Evolutionary conservation across 2,113 vertebrate genomes (phyloP).

Genomic region (Cyphomyrus plagiostoma): DNA sequence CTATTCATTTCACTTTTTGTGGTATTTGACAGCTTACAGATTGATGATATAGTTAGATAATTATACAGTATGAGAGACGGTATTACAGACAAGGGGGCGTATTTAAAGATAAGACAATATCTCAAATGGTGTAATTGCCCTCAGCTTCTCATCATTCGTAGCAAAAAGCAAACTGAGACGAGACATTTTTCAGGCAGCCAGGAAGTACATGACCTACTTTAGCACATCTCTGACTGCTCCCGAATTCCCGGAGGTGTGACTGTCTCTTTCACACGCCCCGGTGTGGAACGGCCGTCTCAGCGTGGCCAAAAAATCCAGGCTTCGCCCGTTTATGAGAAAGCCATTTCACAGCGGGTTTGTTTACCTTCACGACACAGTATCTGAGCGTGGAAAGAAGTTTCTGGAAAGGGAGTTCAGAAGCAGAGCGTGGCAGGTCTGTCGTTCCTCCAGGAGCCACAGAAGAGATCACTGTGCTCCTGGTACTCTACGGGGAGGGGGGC

Average conservation of each 20-base stretch:
- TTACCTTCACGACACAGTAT: background rate
- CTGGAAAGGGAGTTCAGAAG: background rate
- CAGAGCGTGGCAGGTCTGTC: background rate
- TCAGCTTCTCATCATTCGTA: background rate
- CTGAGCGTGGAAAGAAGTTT: background rate
- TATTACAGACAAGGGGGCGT: background rate
- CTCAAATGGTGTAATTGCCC: background rate
- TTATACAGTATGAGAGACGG: background rate
- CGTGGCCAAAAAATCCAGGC: background rate
- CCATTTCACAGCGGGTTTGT: background rate
- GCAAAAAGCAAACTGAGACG: slow-evolving; percentile 40
- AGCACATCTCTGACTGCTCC: slow-evolving; percentile 44
- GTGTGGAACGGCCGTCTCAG: background rate
- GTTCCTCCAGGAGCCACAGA: background rate
- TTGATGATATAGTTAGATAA: background rate
- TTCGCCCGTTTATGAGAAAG: background rate
- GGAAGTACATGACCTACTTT: slow-evolving; percentile 61
- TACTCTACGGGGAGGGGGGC: background rate
- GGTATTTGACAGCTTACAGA: background rate
- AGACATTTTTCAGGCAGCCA: slow-evolving; percentile 34
- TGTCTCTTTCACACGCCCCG: slow-evolving; percentile 18
- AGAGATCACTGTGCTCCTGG: background rate
- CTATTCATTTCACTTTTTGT: background rate
- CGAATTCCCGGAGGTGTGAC: slow-evolving; percentile 33
- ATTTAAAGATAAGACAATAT: background rate